Percentiles rank a stretch among this genome's conserved stretches.
These are phyloP conservation scores for Turnix velox DNA, from an alignment of 2,113 vertebrate species.

Conservation along the genomic window DNA sequence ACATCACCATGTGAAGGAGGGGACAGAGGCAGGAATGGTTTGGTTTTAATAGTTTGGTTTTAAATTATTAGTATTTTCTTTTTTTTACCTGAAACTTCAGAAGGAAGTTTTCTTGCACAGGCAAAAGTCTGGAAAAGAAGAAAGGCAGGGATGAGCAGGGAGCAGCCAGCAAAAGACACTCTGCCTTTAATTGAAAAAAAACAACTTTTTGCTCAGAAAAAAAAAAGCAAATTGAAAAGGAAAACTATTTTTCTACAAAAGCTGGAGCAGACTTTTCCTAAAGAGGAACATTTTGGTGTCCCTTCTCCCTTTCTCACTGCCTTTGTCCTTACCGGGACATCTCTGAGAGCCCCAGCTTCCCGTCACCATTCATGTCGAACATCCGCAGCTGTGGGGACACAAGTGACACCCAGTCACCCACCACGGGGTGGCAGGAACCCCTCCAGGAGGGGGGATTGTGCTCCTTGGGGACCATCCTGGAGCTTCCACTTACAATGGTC, in stretches of 20 bases:
- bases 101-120: slow-evolving; percentile 96
- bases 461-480: background rate
- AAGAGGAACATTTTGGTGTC: fast-evolving
- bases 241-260: background rate
- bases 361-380: slow-evolving; percentile 93
- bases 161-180: background rate
- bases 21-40: background rate
- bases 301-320: fast-evolving
- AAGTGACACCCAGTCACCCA: background rate
- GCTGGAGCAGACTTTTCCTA: background rate
- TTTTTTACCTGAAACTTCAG: slow-evolving; percentile 92
- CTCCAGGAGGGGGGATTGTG: fast-evolving
- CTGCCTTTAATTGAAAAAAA: background rate
- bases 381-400: slow-evolving; percentile 82
- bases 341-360: slow-evolving; percentile 92
- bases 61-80: background rate
- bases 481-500: slow-evolving; percentile 84
- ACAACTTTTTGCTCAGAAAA: background rate
- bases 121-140: slow-evolving; percentile 82
- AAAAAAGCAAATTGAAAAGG: background rate
- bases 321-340: slow-evolving; percentile 86
- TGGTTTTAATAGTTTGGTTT: background rate
- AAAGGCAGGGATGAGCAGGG: fast-evolving
- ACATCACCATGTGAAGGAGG: background rate
- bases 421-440: fast-evolving